Evolutionary conservation across 2,888 invertebrate species (phyloP).

Genomic region (Pilophorus perplexus): DNA sequence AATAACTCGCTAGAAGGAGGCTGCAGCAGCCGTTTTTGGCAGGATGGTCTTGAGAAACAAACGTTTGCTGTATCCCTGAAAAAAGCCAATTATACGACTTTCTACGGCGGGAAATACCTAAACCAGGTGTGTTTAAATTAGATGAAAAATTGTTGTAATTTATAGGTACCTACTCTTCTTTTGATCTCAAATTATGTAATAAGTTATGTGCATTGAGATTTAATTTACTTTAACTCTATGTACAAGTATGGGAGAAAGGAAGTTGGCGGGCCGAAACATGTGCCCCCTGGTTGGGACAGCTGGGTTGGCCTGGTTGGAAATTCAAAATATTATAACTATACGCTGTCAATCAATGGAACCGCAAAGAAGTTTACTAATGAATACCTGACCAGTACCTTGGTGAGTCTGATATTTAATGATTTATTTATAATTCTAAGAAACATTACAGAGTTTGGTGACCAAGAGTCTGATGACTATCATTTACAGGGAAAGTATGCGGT

Average conservation of each 20-base stretch:
- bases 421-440: background rate
- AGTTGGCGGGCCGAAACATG: conserved; percentile 62
- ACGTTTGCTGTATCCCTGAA: conserved; percentile 70
- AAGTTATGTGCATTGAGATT: too few species aligned
- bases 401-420: conserved; percentile 55
- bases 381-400: conserved; percentile 84
- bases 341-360: conserved; percentile 75
- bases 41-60: conserved; percentile 59
- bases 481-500: too few species aligned
- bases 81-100: conserved; percentile 68
- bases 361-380: conserved; percentile 61
- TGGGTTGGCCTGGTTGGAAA: conserved; percentile 89
- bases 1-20: conserved; percentile 79
- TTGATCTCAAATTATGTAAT: conserved; percentile 34
- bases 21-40: conserved; percentile 72
- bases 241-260: conserved; percentile 61
- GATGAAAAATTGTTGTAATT: background rate
- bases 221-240: background rate
- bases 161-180: background rate
- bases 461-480: too few species aligned
- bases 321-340: conserved; percentile 88
- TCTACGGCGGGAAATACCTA: conserved; percentile 92
- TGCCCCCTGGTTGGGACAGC: conserved; percentile 82
- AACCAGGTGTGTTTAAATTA: conserved; percentile 64
- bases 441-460: background rate